phyloP scores from a whole-genome alignment of 2,113 vertebrate species.

The Amphiprion percula region DNA sequence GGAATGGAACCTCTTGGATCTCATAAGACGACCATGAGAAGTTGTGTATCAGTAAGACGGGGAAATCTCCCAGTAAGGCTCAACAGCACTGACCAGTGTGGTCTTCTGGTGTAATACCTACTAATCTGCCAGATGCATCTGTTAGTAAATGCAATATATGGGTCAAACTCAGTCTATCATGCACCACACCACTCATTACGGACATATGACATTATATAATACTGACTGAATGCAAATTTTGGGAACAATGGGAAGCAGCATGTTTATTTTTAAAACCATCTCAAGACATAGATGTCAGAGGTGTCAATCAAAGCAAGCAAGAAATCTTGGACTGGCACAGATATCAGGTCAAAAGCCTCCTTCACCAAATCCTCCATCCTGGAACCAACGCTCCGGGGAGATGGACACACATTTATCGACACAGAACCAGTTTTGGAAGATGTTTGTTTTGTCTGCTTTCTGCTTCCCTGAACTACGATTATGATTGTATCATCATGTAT shows the following conservation, averaged over 20 bases:
- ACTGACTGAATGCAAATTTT: neutral
- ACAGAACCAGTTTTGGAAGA: constrained; percentile 42
- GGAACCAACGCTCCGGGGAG: constrained; percentile 26
- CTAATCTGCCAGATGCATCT: constrained; percentile 67
- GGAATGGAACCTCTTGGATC: constrained; percentile 36
- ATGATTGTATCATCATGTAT: constrained; percentile 71
- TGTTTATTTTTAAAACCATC: constrained; percentile 17
- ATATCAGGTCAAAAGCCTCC: constrained; percentile 13
- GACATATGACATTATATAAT: constrained; percentile 16
- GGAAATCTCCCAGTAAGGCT: constrained; percentile 11
- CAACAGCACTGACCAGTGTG: constrained; percentile 25
- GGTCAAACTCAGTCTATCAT: constrained; percentile 35
- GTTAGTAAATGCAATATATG: constrained; percentile 43
- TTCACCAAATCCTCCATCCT: constrained; percentile 26
- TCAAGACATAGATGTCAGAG: constrained; percentile 6
- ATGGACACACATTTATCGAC: constrained; percentile 13
- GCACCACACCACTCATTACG: constrained; percentile 16
- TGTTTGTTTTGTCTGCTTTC: constrained; percentile 65
- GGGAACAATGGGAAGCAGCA: neutral
- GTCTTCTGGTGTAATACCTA: constrained; percentile 21
- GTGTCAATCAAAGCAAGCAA: constrained; percentile 36
- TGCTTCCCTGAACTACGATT: constrained; percentile 54
- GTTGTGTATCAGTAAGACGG: neutral
- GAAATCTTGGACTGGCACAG: constrained; percentile 27
- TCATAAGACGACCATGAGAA: constrained; percentile 23